Conservation (phyloP, 2,888 invertebrate genomes). For the Chrysotoxum bicinctum region DNA sequence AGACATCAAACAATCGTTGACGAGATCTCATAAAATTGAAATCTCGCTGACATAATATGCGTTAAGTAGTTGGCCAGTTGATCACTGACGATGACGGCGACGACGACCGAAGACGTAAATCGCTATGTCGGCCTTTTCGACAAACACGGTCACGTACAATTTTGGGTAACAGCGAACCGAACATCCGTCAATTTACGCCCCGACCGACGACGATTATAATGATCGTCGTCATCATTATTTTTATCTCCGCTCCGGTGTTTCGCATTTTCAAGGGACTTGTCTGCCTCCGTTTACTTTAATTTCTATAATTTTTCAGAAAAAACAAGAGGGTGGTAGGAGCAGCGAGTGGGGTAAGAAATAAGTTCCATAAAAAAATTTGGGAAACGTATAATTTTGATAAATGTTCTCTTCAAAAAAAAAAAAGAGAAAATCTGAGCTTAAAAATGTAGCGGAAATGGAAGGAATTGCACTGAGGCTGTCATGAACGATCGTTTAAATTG, state of each 20-base stretch:
- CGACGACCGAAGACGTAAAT: not conserved
- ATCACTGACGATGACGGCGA: constrained; percentile 23
- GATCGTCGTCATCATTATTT: constrained; percentile 38
- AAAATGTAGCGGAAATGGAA: constrained; percentile 63
- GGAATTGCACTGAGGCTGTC: constrained; percentile 34
- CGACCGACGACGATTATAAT: constrained; percentile 46
- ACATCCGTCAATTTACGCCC: constrained; percentile 73
- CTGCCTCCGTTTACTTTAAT: constrained; percentile 72
- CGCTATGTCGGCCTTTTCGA: constrained; percentile 25
- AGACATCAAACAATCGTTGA: not conserved
- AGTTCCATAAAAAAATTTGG: constrained; percentile 11
- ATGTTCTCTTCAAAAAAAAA: constrained; percentile 23
- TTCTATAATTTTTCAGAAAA: constrained; percentile 62
- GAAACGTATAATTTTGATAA: constrained; percentile 68
- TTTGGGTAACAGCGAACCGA: constrained; percentile 64
- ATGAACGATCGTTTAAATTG: constrained; percentile 67
- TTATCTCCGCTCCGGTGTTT: constrained; percentile 34
- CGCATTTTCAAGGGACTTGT: constrained; percentile 21
- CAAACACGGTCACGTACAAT: constrained; percentile 58
- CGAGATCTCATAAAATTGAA: constrained; percentile 64
- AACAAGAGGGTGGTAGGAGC: constrained; percentile 18
- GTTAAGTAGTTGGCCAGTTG: constrained; percentile 71
- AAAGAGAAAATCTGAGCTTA: constrained; percentile 22
- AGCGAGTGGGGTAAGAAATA: constrained; percentile 22
- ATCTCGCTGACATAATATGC: constrained; percentile 68